Evolutionary conservation across 1,140 invertebrate species (phyloP).

Genomic region (Drosophila teissieri): DNA sequence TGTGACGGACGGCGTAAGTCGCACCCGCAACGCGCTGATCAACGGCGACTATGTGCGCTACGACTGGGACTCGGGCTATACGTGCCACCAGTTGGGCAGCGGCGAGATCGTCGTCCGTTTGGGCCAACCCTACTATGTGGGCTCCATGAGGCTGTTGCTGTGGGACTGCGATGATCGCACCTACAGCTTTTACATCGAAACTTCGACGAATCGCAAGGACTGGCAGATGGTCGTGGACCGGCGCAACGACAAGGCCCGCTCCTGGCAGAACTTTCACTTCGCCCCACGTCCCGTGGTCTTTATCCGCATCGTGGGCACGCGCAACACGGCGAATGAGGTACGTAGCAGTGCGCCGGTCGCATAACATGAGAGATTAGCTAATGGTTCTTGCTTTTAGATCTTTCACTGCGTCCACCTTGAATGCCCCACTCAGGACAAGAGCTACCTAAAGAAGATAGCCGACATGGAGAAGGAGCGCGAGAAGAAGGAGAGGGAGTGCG

Average conservation of each 20-base stretch:
- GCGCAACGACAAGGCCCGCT: slow-evolving; percentile 85
- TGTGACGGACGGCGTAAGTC: slow-evolving; percentile 97
- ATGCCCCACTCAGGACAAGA: slow-evolving; percentile 90
- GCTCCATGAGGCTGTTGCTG: slow-evolving; percentile 95
- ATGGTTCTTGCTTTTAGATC: slow-evolving; percentile 87
- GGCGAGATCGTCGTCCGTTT: slow-evolving; percentile 97
- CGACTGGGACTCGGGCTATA: slow-evolving; percentile 99
- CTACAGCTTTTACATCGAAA: slow-evolving; percentile 98
- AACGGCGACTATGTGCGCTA: slow-evolving; percentile 98
- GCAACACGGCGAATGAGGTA: slow-evolving; percentile 98
- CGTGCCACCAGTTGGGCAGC: slow-evolving; percentile 98
- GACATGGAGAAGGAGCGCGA: slow-evolving; percentile 34
- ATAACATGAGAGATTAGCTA: neutral
- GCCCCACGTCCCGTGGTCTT: slow-evolving; percentile 94
- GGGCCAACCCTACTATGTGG: slow-evolving; percentile 97
- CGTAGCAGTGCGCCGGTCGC: neutral
- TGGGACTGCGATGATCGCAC: slow-evolving; percentile 99
- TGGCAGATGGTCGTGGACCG: slow-evolving; percentile 95
- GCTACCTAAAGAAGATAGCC: slow-evolving; percentile 58
- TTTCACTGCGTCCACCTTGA: slow-evolving; percentile 99
- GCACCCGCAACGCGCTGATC: slow-evolving; percentile 96
- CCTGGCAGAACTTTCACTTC: slow-evolving; percentile 97
- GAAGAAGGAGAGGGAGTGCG: slow-evolving; percentile 21
- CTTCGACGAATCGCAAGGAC: slow-evolving; percentile 95
- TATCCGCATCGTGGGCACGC: slow-evolving; percentile 96